Evolutionary conservation across 2,888 invertebrate genomes (phyloP), one percentile per base, ranked within the genome.

Genomic region (Drosophila peninsularis): DNA sequence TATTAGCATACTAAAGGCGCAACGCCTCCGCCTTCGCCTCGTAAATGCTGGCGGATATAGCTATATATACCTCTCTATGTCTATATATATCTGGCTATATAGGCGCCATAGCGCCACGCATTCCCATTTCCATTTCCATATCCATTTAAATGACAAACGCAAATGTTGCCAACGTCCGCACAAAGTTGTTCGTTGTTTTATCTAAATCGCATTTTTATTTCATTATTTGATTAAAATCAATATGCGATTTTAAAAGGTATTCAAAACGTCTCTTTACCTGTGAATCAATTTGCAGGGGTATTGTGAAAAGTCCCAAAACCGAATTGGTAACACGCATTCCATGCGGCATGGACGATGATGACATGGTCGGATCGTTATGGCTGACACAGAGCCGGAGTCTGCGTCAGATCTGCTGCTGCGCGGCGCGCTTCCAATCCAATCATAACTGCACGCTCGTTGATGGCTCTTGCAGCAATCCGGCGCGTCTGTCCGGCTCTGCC

Each of bases 21-120:
- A 44, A 67, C 88, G 69, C 80, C 88, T 78, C 72, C 88, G 58
- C 82, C 88, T 80, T 67, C 86, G 64, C 82, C 65, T 52, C 32
- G 69, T 65, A 67, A 76, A 71, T 60, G 62, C 60, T 81, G 68
- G 73, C 87, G 87, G 87, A 82, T 84, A 69, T 30, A 9, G 5
- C 45, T 27, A 27, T 6, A 39, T 39, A 10, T 17, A 17, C 4
- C 6, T 11, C 4, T 10, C 3, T 19, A n/a, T 45, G n/a, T 13
- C 14, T 13, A 14, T 2, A n/a, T 9, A 24, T 27, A 24, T 27
- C 19, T 47, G 10, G 32, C n/a, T n/a, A 30, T 11, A 32, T 32
- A 62, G 27, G 11, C 0, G 42, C 27, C 45, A 41, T 49, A 37
- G 50, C 62, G 56, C 57, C 57, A 71, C 68, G 54, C 77, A 71